A percentile compares a stretch with the other conserved stretches of the same genome.
Conservation (phyloP, 2,113 vertebrate genomes). For the Hyla sarda region DNA sequence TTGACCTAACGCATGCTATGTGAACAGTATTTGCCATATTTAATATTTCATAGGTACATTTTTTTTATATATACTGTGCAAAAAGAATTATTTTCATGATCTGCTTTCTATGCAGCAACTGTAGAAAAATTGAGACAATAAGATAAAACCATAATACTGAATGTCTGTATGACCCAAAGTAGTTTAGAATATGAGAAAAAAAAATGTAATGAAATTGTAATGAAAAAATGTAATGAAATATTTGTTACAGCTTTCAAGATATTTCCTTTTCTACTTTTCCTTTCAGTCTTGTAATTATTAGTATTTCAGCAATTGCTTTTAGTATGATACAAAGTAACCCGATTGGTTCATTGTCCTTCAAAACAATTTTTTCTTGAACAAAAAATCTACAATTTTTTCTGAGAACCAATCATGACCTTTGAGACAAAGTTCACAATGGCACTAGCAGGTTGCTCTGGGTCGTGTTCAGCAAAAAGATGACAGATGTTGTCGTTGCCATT, state of each 20-base stretch:
- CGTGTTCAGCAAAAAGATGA: slow-evolving; percentile 97
- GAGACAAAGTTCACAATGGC: slow-evolving; percentile 98
- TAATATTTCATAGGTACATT: too few relatives aligned
- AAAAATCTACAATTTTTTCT: slow-evolving; percentile 73
- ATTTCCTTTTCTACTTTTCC: neutral
- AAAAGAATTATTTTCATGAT: neutral
- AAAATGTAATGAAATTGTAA: neutral
- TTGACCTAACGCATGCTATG: too few relatives aligned
- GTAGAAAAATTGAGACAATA: neutral
- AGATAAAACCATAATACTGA: neutral
- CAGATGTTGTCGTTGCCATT: slow-evolving; percentile 97
- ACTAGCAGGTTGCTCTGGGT: slow-evolving; percentile 90
- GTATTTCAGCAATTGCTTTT: neutral
- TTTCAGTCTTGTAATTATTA: neutral
- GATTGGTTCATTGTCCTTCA: neutral
- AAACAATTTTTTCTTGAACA: neutral
- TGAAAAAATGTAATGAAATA: neutral
- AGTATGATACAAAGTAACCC: neutral
- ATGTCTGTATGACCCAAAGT: neutral
- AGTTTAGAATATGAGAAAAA: neutral
- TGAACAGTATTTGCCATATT: too few relatives aligned
- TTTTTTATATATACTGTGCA: neutral
- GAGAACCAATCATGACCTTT: slow-evolving; percentile 83
- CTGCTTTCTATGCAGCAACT: neutral
- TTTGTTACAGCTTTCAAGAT: neutral